These are phyloP conservation scores for Knipowitschia caucasica DNA, from an alignment of 2,797 vertebrate species.

Conservation along the genomic window DNA sequence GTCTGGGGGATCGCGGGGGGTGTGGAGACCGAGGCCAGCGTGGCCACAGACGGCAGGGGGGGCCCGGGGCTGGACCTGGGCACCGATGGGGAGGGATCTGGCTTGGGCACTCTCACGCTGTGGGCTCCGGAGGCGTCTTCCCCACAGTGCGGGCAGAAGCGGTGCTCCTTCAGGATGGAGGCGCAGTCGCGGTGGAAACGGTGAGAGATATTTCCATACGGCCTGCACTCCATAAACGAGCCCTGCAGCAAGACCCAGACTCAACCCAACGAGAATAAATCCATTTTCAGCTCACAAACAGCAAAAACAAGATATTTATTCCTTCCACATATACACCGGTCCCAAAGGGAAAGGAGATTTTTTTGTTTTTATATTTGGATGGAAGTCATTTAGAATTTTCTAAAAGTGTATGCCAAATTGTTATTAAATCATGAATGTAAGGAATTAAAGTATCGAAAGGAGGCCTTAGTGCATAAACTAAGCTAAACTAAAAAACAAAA, in stretches of 20 bases:
- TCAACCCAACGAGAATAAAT: too few species aligned
- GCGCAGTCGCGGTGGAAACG: conserved; percentile 91
- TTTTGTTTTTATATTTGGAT: too few species aligned
- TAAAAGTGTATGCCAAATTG: too few species aligned
- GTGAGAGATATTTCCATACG: conserved; percentile 91
- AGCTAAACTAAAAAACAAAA: too few species aligned
- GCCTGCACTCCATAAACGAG: conserved; percentile 94
- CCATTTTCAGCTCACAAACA: too few species aligned
- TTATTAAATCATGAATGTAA: too few species aligned
- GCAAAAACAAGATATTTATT: too few species aligned
- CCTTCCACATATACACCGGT: too few species aligned
- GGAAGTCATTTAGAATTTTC: too few species aligned
- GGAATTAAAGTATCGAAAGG: too few species aligned
- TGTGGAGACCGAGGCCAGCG: conserved; percentile 26
- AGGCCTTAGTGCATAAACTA: too few species aligned
- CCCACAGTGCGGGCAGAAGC: conserved; percentile 95
- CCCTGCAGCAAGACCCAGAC: conserved; percentile 76
- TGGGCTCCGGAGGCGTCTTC: conserved; percentile 87
- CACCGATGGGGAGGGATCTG: conserved; percentile 61
- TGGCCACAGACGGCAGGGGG: conserved; percentile 28
- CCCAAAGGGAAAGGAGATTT: too few species aligned
- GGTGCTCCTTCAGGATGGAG: conserved; percentile 82
- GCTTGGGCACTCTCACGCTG: conserved; percentile 83
- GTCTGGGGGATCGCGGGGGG: conserved; percentile 65
- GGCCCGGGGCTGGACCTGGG: conserved; percentile 35